phyloP scores from a whole-genome alignment of 2,113 vertebrate genomes.

The Ceyx margarethae region DNA sequence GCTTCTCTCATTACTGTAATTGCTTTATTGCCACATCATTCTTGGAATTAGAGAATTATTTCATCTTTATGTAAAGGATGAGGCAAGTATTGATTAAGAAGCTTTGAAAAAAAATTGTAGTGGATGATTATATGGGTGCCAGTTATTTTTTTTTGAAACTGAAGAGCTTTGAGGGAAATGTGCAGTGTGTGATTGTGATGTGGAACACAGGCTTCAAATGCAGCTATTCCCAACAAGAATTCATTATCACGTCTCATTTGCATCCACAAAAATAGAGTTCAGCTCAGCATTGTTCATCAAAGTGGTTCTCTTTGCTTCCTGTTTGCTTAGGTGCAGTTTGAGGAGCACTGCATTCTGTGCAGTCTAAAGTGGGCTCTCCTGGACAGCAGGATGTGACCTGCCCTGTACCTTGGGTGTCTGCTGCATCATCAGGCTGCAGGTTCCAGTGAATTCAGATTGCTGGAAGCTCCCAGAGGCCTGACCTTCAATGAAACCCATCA shows the following conservation, averaged over 20 bases:
- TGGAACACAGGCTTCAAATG: neutral
- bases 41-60: neutral
- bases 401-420: neutral
- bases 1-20: neutral
- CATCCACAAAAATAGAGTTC: neutral
- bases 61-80: neutral
- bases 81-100: neutral
- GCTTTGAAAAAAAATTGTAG: neutral
- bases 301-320: neutral
- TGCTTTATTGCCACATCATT: neutral
- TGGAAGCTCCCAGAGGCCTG: neutral
- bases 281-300: neutral
- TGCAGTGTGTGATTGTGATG: neutral
- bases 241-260: neutral
- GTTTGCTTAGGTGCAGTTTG: neutral
- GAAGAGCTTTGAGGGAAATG: neutral
- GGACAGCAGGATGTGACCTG: neutral
- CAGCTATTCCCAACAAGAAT: neutral
- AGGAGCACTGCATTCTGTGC: neutral
- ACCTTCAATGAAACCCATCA: accelerated
- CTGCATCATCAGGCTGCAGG: accelerated
- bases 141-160: neutral
- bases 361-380: no score
- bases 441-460: neutral
- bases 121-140: neutral